Base-by-base conservation (phyloP, 37 sponge, comb jelly and placozoan species). In the Haliclona indistincta region DNA sequence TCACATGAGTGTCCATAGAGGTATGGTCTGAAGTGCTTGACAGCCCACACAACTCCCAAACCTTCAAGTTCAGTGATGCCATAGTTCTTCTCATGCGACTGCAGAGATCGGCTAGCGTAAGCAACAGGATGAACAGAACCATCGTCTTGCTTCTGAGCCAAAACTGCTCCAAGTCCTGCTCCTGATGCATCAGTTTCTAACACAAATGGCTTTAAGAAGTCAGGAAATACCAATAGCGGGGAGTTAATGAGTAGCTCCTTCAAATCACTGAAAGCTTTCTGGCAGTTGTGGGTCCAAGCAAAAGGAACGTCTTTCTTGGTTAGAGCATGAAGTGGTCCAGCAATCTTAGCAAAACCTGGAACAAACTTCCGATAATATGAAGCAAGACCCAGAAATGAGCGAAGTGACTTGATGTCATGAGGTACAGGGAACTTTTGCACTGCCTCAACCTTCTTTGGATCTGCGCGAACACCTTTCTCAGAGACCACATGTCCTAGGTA, bases 121-220 rank as follows among this genome's bases (percentile, higher is more conserved):
- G 88, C 88, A 53, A 87, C 25, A 1, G 77, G 82, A 6, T 33
- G 20, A 0, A 43, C 28, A 0, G 51, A 7, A 2, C 67, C 73
- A 65, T 87, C 82, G 0, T 64, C 62, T 34, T 87, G 79, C 6
- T 22, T 2, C 56, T 87, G 88, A 0, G 78, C 71, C 8, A 87
- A 43, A 11, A 87, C 82, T 29, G 81, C 81, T 26, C 88, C 88
- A 11, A 87, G 67, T 1, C 82, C 88, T 4, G 2, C 35, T 11
- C 67, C 71, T 3, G 82, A 81, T 3, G 88, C 82, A 76, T 87
- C 88, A 11, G 88, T 87, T 32, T 87, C 82, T 56, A 87, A 35
- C 28, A 65, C 8, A 60, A 81, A 87, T 1, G 30, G 15, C 4
- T 49, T 1, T 0, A 28, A 25, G 40, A 81, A 81, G n/a, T 75